Base-by-base conservation (phyloP, 2,113 vertebrate species). In the Spizaetus ornatus region DNA sequence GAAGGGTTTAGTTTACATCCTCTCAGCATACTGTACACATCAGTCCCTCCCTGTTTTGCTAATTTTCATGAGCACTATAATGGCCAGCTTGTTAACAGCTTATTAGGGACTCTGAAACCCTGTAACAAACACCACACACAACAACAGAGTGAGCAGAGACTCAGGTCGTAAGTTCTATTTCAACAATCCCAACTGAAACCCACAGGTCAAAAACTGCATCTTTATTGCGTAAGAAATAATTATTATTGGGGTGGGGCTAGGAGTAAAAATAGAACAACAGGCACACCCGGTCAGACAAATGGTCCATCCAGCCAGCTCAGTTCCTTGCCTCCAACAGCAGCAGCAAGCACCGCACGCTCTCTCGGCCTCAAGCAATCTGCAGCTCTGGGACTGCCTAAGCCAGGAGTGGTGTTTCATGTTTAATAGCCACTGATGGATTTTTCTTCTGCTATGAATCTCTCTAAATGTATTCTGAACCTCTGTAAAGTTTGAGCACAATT, bases 51-150 rank as follows among this genome's bases (percentile, higher is more conserved):
- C 90, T 96, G 40, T 62, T 84, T 29, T 72, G 31, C 86, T 96
- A 88, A 98, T 98, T 96, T 98, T 95, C 97, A 98, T 96, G 90
- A 98, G 89, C 47, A 66, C 69, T 42, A 16, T 97, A 98, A 98
- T 86, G 98, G 98, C 98, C 98, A 98, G 97, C 98, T 98, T 98
- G 97, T 98, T 98, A 98, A 96, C 97, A 97, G 97, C 97, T 98
- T 97, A 97, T 98, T 98, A 98, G 94, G 89, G 97, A 95, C 95
- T 96, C 82, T 83, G 92, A 95, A 97, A 61, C 94, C 93, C 94
- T 45, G 85, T 88, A 95, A 97, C 94, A 97, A 98, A 97, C 94
- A 97, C 85, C 93, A 84, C 91, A 70, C 42, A 32, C 80, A 95
- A 58, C 32, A 70, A 59, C 70, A 40, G 47, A 73, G 93, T 88